Base-by-base conservation (phyloP, 2,113 vertebrate genomes). In the Natator depressus region DNA sequence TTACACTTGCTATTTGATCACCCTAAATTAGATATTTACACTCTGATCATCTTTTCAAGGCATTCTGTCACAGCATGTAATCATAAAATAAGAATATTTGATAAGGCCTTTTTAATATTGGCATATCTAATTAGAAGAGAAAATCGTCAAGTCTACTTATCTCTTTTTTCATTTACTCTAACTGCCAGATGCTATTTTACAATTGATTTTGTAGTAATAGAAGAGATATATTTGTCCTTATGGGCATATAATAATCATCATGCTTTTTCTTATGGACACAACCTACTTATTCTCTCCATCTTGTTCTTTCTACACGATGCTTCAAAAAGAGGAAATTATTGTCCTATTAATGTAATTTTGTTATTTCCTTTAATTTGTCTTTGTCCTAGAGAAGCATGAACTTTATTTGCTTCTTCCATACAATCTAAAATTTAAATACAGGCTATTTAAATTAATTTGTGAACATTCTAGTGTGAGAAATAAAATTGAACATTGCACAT, bases 281-380 rank as follows among this genome's bases (percentile, higher is more conserved):
- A 75, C 0, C 1, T 12, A 53, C 2, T 85, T 87, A 3, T 72
- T 69, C 57, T 62, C 1, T 5, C 6, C 1, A 38, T 51, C 51
- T 88, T 69, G 35, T 69, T 69, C 35, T 3, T 82, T 50, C 12
- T 57, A 38, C 47, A 47, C 35, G 31, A 53, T 29, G 0, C 6
- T 87, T 87, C 24, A 55, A 49, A 93, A 82, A 2, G 20, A 82
- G 10, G 4, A 83, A 38, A 69, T 38, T 69, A 8, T 2, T 69
- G 38, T 14, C 5, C 3, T 54, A 87, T 82, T 89, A 95, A 54
- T 65, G 1, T 16, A 79, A 22, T 82, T 14, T 65, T 38, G 53
- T 81, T 85, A 2, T 7, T 9, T 79, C 8, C 35, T 69, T 38
- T 69, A 38, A 65, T 65, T 65, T 35, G 6, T 65, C 8, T 31